A percentile compares a stretch with the other conserved stretches of the same genome.
Conservation (phyloP, 1,140 invertebrate genomes). For the Drosophila tristis region DNA sequence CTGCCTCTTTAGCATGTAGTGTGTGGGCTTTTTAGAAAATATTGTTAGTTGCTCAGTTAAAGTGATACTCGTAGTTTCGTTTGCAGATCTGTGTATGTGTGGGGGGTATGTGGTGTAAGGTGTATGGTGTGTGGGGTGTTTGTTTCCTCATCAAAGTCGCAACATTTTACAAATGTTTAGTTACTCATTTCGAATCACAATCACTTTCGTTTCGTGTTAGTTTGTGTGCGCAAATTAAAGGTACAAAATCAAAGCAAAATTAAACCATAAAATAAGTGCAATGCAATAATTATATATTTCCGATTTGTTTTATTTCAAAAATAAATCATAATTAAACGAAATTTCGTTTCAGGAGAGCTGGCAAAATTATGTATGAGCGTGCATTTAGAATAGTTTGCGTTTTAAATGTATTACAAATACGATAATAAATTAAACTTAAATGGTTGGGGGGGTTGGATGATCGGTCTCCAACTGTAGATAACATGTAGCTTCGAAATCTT, state of each 20-base stretch:
- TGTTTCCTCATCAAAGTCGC: conserved; percentile 23
- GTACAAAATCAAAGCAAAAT: conserved; percentile 4
- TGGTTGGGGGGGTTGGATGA: conserved; percentile 22
- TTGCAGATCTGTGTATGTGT: conserved; percentile 30
- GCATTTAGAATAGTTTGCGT: conserved; percentile 26
- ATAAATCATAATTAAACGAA: conserved; percentile 55
- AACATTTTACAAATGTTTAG: conserved; percentile 73
- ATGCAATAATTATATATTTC: conserved; percentile 27
- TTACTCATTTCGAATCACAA: conserved; percentile 74
- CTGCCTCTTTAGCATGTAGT: conserved; percentile 68
- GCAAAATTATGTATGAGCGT: conserved; percentile 48
- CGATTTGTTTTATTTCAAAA: conserved; percentile 59
- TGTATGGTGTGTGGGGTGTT: not conserved
- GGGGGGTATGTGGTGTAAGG: conserved; percentile 1
- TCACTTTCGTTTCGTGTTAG: conserved; percentile 64
- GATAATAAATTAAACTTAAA: conserved; percentile 72
- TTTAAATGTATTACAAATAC: conserved; percentile 50
- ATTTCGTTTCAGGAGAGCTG: conserved; percentile 35
- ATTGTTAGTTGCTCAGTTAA: conserved; percentile 59
- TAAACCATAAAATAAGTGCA: conserved; percentile 30
- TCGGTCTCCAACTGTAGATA: conserved; percentile 41
- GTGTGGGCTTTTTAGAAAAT: conserved; percentile 53
- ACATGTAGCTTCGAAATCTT: conserved; percentile 31
- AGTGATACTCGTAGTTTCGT: conserved; percentile 14
- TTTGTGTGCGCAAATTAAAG: conserved; percentile 53